Evolutionary conservation across 2,797 vertebrate genomes (phyloP).

Genomic region (Syndactyla subalaris): DNA sequence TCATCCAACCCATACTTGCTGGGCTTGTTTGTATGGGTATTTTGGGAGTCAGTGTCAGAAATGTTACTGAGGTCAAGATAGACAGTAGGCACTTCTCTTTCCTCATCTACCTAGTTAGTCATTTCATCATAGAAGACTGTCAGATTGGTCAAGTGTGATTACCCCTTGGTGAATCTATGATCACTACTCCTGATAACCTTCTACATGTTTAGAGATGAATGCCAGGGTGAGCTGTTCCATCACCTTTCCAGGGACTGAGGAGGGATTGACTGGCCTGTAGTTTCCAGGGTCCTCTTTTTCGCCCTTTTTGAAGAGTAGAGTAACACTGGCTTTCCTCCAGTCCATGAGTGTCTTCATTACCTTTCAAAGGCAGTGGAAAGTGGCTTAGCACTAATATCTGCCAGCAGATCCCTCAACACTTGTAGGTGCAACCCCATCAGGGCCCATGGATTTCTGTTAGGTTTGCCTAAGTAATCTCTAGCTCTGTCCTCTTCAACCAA

Average conservation of each 20-base stretch:
- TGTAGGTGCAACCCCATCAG: background rate
- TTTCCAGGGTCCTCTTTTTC: background rate
- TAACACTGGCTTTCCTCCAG: background rate
- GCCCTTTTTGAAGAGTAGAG: background rate
- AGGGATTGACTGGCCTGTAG: background rate
- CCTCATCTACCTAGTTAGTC: background rate
- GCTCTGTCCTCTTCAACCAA: background rate
- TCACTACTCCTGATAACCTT: background rate
- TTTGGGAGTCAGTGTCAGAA: background rate
- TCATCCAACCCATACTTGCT: background rate
- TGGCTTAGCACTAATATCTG: background rate
- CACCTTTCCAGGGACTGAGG: background rate
- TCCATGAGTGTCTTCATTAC: background rate
- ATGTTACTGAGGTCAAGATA: background rate
- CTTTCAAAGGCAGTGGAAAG: background rate
- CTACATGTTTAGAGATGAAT: background rate
- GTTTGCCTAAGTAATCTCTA: background rate
- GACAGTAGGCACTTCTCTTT: background rate
- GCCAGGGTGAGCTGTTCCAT: background rate
- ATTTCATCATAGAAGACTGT: background rate
- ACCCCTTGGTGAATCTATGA: background rate
- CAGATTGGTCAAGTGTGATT: background rate
- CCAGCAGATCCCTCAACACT: background rate
- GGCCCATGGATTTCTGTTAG: background rate
- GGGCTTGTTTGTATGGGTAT: background rate